A percentile compares a stretch with the other conserved stretches of the same genome.
Conservation (phyloP, 1,140 invertebrate genomes). For the Neodiprion virginianus region DNA sequence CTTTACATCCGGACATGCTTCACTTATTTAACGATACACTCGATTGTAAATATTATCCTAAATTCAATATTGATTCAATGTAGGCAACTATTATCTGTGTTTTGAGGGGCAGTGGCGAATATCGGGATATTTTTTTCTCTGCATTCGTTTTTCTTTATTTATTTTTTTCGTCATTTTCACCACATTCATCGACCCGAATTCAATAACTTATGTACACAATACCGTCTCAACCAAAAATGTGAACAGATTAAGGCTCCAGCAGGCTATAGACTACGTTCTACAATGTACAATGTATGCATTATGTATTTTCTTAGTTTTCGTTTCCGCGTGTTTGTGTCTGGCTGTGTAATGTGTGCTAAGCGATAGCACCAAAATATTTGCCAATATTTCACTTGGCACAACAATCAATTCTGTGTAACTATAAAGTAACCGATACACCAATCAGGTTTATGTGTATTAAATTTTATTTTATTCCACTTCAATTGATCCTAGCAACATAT, state of each 20-base stretch:
- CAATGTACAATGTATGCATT: conserved; percentile 59
- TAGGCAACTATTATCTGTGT: conserved; percentile 60
- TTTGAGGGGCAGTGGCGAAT: conserved; percentile 35
- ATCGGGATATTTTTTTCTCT: neutral
- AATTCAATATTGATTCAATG: conserved; percentile 52
- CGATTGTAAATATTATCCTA: conserved; percentile 56
- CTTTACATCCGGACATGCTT: conserved; percentile 60
- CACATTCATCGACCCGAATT: conserved; percentile 56
- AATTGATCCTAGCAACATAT: conserved; percentile 46
- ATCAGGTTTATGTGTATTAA: conserved; percentile 41
- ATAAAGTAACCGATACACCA: conserved; percentile 36
- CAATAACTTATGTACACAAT: conserved; percentile 63
- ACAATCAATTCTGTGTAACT: conserved; percentile 27
- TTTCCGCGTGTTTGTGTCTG: conserved; percentile 51
- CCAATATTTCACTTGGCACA: conserved; percentile 29
- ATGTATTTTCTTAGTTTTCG: conserved; percentile 43
- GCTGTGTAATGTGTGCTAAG: conserved; percentile 60
- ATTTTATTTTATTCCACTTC: conserved; percentile 42
- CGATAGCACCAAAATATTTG: conserved; percentile 55
- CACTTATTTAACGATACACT: conserved; percentile 56
- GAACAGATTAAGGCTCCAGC: conserved; percentile 64
- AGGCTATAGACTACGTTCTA: conserved; percentile 61
- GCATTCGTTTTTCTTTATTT: neutral
- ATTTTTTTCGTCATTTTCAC: conserved; percentile 31
- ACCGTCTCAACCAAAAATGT: conserved; percentile 55